Evolutionary conservation across 2,113 vertebrate genomes (phyloP).

Genomic region (Xiphophorus couchianus): DNA sequence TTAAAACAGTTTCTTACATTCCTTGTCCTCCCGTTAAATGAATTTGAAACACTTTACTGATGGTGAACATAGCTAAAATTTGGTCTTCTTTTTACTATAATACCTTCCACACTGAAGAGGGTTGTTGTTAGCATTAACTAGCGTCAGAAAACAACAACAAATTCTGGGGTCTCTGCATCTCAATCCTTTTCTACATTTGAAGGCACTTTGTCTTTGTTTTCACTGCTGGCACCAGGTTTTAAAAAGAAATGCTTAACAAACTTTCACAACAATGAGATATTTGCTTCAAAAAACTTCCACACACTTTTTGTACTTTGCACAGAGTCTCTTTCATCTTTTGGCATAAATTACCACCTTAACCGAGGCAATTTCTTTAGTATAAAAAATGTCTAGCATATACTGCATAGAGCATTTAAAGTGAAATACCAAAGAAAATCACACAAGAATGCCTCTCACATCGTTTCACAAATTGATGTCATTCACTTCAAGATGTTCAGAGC

Average conservation of each 20-base stretch:
- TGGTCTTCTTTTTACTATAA: no score
- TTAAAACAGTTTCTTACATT: background rate
- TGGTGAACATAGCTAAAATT: no score
- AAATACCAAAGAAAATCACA: background rate
- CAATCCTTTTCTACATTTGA: background rate
- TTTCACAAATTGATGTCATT: conserved; percentile 43
- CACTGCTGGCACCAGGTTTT: background rate
- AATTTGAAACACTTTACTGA: background rate
- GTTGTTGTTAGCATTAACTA: background rate
- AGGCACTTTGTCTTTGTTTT: background rate
- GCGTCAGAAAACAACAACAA: background rate
- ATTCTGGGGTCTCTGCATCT: background rate
- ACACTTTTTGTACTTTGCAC: background rate
- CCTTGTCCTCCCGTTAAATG: background rate
- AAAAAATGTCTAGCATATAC: background rate
- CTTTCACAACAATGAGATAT: background rate
- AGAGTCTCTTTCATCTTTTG: no score
- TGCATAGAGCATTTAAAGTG: background rate
- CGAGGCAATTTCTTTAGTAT: background rate
- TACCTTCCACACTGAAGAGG: background rate
- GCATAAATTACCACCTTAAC: background rate
- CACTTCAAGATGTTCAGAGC: conserved; percentile 31
- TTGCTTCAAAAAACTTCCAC: background rate
- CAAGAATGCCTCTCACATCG: background rate
- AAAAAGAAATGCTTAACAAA: background rate